These are phyloP conservation scores for Cacatua alba DNA, from an alignment of 2,113 vertebrate genomes.

Conservation along the genomic window DNA sequence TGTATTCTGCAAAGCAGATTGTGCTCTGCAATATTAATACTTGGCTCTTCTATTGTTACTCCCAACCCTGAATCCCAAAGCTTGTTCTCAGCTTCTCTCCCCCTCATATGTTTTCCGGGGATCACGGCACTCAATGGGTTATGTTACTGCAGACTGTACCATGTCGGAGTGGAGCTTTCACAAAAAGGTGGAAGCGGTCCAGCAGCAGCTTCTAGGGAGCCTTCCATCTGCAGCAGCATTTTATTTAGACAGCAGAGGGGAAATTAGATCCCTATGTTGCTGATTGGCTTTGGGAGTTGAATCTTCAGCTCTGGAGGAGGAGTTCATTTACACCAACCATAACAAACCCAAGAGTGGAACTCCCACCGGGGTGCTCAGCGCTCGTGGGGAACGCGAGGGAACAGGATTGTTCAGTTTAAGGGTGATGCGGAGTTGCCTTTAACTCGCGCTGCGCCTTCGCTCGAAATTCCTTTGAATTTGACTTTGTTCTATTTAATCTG, in stretches of 20 bases:
- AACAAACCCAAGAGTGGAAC: accelerated
- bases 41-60: neutral
- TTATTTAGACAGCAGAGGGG: slow-evolving; percentile 59
- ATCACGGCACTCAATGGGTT: neutral
- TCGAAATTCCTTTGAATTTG: neutral
- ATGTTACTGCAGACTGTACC: neutral
- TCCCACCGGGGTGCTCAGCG: neutral
- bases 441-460: neutral
- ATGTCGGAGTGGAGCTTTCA: slow-evolving; percentile 33
- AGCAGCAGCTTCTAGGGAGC: slow-evolving; percentile 61
- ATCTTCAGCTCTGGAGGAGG: slow-evolving; percentile 20
- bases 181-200: slow-evolving; percentile 52
- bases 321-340: neutral
- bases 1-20: slow-evolving; percentile 25
- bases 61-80: neutral
- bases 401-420: slow-evolving; percentile 20
- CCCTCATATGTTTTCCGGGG: neutral
- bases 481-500: slow-evolving; percentile 42
- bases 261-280: slow-evolving; percentile 43
- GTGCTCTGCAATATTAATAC: slow-evolving; percentile 53
- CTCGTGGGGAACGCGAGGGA: neutral
- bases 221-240: slow-evolving; percentile 53
- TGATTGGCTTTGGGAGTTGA: slow-evolving; percentile 47
- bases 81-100: neutral
- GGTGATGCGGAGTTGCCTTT: neutral